Evolutionary conservation across 1,140 invertebrate genomes (phyloP).

Genomic region (Pseudomyrmex cubaensis): DNA sequence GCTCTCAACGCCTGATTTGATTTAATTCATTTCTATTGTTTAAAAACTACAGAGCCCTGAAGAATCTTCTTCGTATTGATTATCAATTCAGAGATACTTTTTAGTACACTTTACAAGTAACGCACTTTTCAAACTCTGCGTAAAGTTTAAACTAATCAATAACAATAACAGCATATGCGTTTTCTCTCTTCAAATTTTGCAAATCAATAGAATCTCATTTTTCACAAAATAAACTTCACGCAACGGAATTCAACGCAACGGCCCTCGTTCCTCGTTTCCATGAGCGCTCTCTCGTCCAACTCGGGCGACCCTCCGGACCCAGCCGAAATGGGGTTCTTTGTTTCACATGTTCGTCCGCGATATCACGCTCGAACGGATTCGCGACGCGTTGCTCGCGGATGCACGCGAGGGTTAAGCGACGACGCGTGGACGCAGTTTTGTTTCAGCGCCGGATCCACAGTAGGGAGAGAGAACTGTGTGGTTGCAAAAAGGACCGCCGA

Average conservation of each 20-base stretch:
- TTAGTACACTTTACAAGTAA: no score
- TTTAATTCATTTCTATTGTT: no score
- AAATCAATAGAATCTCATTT: background rate
- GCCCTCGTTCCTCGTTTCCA: background rate
- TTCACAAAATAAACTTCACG: background rate
- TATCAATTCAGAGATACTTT: no score
- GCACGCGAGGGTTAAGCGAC: conserved; percentile 63
- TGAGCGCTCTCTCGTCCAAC: background rate
- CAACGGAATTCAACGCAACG: background rate
- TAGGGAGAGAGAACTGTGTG: background rate
- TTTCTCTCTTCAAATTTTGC: background rate
- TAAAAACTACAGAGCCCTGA: no score
- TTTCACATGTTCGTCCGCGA: conserved; percentile 54
- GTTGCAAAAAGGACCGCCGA: conserved; percentile 55
- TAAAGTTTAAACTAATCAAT: no score
- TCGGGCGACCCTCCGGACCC: conserved; percentile 5
- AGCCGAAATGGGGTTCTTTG: conserved; percentile 47
- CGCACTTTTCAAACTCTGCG: no score
- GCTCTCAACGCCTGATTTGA: no score
- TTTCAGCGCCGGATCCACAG: conserved; percentile 19
- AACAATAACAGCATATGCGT: background rate
- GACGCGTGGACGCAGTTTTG: conserved; percentile 51
- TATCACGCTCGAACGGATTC: conserved; percentile 61
- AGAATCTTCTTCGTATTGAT: no score
- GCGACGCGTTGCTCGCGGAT: conserved; percentile 53